These are phyloP conservation scores for Scatophagus argus DNA, from an alignment of 2,113 vertebrate species.

Conservation along the genomic window DNA sequence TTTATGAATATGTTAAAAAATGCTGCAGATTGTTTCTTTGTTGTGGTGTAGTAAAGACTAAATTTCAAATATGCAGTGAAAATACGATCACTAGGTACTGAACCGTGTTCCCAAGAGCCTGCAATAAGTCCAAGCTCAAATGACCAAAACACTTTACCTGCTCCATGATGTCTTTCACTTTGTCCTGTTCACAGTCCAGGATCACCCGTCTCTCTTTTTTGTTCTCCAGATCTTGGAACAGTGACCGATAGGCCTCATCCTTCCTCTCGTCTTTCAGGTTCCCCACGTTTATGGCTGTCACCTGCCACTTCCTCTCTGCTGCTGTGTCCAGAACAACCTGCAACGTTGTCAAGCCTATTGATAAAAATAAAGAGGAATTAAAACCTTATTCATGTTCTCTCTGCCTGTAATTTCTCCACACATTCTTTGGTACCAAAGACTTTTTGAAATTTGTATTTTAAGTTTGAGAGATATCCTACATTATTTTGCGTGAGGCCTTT, in stretches of 20 bases:
- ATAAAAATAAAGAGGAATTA: not conserved
- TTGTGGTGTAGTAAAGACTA: not conserved
- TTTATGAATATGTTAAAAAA: not conserved
- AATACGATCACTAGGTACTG: too few species aligned
- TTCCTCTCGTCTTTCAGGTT: slow-evolving; percentile 99
- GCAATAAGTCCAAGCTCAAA: too few species aligned
- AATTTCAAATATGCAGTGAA: too few species aligned
- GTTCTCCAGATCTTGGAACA: slow-evolving; percentile 97
- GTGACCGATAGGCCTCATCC: slow-evolving; percentile 96
- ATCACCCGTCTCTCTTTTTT: slow-evolving; percentile 98
- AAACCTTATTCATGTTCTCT: not conserved
- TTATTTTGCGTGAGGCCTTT: not conserved
- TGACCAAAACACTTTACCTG: slow-evolving; percentile 84
- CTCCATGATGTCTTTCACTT: slow-evolving; percentile 99
- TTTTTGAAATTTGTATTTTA: not conserved
- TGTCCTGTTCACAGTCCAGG: slow-evolving; percentile 98
- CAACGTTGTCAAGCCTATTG: slow-evolving; percentile 92
- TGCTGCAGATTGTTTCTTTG: not conserved
- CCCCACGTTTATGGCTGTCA: slow-evolving; percentile 98
- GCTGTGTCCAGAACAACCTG: slow-evolving; percentile 98
- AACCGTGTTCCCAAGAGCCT: too few species aligned
- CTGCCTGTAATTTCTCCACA: not conserved
- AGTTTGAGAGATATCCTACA: not conserved
- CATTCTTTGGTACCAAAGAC: not conserved
- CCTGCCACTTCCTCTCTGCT: slow-evolving; percentile 98